phyloP scores from a whole-genome alignment of 2,797 vertebrate species.

The Dromococcyx pavoninus region DNA sequence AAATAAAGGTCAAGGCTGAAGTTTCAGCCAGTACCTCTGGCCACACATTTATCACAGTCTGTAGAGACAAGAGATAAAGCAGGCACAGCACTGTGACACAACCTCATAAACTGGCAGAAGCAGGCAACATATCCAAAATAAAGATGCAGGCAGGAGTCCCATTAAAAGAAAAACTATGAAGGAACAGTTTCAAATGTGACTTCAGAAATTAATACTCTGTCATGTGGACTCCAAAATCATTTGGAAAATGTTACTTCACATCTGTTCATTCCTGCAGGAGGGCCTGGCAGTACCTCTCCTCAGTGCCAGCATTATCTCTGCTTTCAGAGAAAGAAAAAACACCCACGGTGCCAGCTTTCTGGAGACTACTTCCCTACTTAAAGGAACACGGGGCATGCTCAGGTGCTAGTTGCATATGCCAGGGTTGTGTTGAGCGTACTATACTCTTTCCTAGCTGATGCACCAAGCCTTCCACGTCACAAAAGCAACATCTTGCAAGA shows the following conservation, averaged over 20 bases:
- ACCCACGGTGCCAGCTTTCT: background rate
- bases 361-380: background rate
- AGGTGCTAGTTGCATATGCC: background rate
- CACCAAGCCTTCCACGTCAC: background rate
- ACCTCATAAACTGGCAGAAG: background rate
- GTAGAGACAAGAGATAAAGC: background rate
- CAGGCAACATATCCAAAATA: background rate
- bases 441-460: background rate
- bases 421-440: background rate
- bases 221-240: background rate
- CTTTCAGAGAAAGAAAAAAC: background rate
- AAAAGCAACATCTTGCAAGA: background rate
- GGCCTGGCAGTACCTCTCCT: background rate
- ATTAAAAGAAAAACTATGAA: background rate
- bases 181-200: slow-evolving; percentile 30
- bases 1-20: slow-evolving; percentile 6
- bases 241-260: slow-evolving; percentile 45
- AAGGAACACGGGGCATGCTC: background rate
- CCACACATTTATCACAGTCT: background rate
- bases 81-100: background rate
- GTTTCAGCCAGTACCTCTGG: background rate
- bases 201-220: slow-evolving; percentile 35
- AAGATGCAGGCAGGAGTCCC: background rate
- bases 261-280: background rate
- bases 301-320: background rate